Base-by-base conservation (phyloP, 2,113 vertebrate genomes). In the Phoxinus phoxinus region DNA sequence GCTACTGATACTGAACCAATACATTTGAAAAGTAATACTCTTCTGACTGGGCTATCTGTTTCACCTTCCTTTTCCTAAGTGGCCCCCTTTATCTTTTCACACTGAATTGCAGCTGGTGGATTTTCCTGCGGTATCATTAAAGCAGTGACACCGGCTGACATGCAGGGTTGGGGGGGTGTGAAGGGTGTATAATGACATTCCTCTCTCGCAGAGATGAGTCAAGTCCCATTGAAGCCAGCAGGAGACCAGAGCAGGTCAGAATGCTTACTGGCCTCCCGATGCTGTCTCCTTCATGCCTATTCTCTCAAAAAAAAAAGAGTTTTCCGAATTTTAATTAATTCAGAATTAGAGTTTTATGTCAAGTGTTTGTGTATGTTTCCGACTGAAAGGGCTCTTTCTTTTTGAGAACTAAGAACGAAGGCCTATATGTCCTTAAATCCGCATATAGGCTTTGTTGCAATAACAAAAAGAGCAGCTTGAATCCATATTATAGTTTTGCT, bases 141-240 rank as follows among this genome's bases (percentile, higher is more conserved):
- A 93, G 91, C 91, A 91, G 92, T 91, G 92, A 93, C 78, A 90
- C 32, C 67, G 86, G 88, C 81, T 53, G 80, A 90, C 87, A 46
- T 91, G 91, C 86, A 86, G 81, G 88, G 88, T 84, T 9, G 41
- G 41, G 87, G 85, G 84, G 85, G 82, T 83, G 81, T 85, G 85
- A 83, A 77, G 86, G 92, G 89, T 75, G 89, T 90, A 95, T 94
- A 94, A 95, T 95, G 93, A 94, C 94, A 95, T 95, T 95, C 94
- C 94, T 94, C 90, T 94, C 90, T 88, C 94, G 92, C 86, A 87
- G 94, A 93, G 94, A 95, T 94, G 91, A 91, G 91, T 92, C 90
- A 91, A 94, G 91, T 89, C 89, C 89, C 69, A 77, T 90, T 92
- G 92, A 91, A 94, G 92, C 90, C 58, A 85, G 89, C 91, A 86